Evolutionary conservation across 2,113 vertebrate species (phyloP).

Genomic region (Brachyistius frenatus): DNA sequence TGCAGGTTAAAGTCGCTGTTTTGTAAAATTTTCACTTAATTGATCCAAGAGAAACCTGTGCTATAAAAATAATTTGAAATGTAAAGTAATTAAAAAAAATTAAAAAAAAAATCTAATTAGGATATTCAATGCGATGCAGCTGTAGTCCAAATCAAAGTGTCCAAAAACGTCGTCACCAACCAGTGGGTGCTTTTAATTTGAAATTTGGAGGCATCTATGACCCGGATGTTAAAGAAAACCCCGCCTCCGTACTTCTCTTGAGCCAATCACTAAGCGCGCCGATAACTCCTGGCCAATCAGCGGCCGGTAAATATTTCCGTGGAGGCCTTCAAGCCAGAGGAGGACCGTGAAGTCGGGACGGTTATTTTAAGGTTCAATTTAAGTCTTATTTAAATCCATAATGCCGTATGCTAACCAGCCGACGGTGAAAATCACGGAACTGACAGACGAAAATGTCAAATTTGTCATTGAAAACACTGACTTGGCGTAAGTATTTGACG

Average conservation of each 20-base stretch:
- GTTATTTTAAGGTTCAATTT: neutral
- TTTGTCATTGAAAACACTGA: slow-evolving; percentile 98
- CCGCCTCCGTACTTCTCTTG: neutral
- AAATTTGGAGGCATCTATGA: neutral
- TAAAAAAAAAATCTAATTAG: no score
- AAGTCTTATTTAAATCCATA: neutral
- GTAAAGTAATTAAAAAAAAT: no score
- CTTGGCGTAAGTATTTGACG: slow-evolving; percentile 88
- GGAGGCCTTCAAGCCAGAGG: neutral
- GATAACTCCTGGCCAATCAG: slow-evolving; percentile 34
- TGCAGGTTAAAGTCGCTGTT: no score
- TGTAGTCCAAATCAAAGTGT: no score
- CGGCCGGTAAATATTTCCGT: neutral
- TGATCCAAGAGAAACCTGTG: no score
- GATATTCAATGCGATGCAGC: no score
- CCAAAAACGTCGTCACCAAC: no score
- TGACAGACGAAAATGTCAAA: slow-evolving; percentile 97
- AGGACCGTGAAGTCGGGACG: neutral
- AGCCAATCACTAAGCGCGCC: slow-evolving; percentile 29
- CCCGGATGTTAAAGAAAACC: slow-evolving; percentile 53
- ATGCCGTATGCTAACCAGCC: slow-evolving; percentile 99
- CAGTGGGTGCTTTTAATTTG: slow-evolving; percentile 44
- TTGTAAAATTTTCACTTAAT: no score
- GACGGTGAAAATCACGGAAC: slow-evolving; percentile 95
- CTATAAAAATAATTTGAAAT: no score